Base-by-base conservation (phyloP, 2,797 vertebrate genomes). In the Alectoris magna region DNA sequence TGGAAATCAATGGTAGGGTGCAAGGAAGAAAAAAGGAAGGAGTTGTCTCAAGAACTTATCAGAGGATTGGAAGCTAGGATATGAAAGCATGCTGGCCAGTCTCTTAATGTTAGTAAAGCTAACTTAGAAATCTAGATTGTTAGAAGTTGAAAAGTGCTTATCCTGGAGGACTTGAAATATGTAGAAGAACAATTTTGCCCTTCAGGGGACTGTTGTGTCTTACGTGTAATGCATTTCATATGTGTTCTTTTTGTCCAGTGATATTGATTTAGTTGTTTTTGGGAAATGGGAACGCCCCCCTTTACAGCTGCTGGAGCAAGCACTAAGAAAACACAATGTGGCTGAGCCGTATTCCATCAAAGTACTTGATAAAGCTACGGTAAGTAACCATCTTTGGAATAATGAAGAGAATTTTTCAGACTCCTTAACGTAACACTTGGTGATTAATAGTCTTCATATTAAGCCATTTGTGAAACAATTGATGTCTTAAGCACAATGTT, bases 231-330 rank as follows among this genome's bases (percentile, higher is more conserved):
- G 53, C 43, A 44, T 75, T 36, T 89, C 19, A 2, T 73, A 4
- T 81, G n/a, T 88, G 6, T 86, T 85, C 88, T 90, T 91, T 90
- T 46, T 46, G 53, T 91, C 49, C 78, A 99, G 99, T 96, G 99
- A 99, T 98, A 99, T 99, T 59, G 99, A 99, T 96, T 97, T 99
- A 93, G 99, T 99, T 96, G 99, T 99, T 95, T 99, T 99, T 95
- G 99, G 99, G 68, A 99, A 99, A 91, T 99, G 99, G 99, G 99
- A 99, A 67, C 98, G 98, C 14, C 99, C 99, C 38, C 99, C 99
- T 12, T 96, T 99, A 69, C 99, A 99, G 92, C 98, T 98, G 76
- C 91, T 99, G 92, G 99, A 99, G 95, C 99, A 99, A 95, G 99
- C 99, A 69, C 98, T 99, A 68, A 98, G 98, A 85, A 99, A 99